Percentiles rank a stretch among this genome's conserved stretches.
Conservation (phyloP, 1,140 invertebrate species). For the Tribolium madens region DNA sequence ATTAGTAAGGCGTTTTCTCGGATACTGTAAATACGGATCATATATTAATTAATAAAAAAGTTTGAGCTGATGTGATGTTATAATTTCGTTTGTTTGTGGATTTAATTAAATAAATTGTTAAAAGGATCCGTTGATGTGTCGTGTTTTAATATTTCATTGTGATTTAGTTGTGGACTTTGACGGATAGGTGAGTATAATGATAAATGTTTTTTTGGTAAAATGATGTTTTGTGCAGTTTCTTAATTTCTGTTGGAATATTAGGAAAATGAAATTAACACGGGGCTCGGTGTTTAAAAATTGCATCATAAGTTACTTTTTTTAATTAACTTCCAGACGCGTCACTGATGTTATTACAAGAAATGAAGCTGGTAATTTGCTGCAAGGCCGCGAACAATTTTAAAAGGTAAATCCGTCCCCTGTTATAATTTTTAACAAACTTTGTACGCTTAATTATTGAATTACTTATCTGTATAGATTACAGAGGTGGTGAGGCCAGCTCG, state of each 20-base stretch:
- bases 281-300: slow-evolving; percentile 28
- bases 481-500: slow-evolving; percentile 17
- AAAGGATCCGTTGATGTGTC: not conserved
- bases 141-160: not conserved
- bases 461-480: slow-evolving; percentile 36
- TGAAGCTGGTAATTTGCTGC: slow-evolving; percentile 29
- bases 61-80: not conserved
- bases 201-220: not conserved
- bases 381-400: slow-evolving; percentile 35
- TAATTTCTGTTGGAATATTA: slow-evolving; percentile 39
- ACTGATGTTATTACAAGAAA: slow-evolving; percentile 39
- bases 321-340: slow-evolving; percentile 36
- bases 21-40: not conserved
- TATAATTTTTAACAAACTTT: slow-evolving; percentile 33
- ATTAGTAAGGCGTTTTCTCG: slow-evolving; percentile 4
- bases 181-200: not conserved
- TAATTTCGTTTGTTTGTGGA: not conserved
- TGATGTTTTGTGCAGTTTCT: slow-evolving; percentile 26
- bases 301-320: slow-evolving; percentile 38
- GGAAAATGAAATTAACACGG: slow-evolving; percentile 34
- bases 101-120: not conserved
- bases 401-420: slow-evolving; percentile 30
- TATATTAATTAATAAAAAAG: no score
- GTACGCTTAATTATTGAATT: slow-evolving; percentile 33
- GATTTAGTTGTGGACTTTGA: not conserved